Conservation (phyloP, 2,113 vertebrate genomes). For the Pangasianodon hypophthalmus region DNA sequence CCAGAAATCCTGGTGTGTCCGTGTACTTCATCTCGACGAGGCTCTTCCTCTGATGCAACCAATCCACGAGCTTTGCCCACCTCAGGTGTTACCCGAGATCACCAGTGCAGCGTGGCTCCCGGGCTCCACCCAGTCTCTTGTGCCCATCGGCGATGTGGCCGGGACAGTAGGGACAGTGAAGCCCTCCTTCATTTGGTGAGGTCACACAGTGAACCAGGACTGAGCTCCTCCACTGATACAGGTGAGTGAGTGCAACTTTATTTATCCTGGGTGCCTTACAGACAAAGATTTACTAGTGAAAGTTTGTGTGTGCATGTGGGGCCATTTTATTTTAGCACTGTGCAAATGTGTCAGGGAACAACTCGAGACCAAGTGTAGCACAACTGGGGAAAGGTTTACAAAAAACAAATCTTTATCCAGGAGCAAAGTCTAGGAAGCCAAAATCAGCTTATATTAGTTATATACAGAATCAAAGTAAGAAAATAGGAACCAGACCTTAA, state of each 20-base stretch:
- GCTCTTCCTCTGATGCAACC: slow-evolving; percentile 43
- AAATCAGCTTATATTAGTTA: neutral
- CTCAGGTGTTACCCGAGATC: slow-evolving; percentile 32
- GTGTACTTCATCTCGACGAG: slow-evolving; percentile 58
- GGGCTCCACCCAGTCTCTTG: slow-evolving; percentile 56
- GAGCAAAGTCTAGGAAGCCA: neutral
- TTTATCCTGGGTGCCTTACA: neutral
- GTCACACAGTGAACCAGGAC: slow-evolving; percentile 90
- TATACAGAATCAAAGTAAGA: neutral
- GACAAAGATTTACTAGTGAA: neutral
- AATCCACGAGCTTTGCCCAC: slow-evolving; percentile 28
- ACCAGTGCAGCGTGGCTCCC: neutral
- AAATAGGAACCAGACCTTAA: neutral
- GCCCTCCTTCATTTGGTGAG: slow-evolving; percentile 68
- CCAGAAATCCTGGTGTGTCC: slow-evolving; percentile 80
- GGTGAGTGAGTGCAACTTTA: slow-evolving; percentile 59
- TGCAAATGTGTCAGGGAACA: neutral
- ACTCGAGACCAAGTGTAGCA: neutral
- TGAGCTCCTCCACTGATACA: slow-evolving; percentile 69
- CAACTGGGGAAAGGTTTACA: neutral
- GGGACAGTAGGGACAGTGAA: slow-evolving; percentile 58
- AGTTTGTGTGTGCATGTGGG: slow-evolving; percentile 18
- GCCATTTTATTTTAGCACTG: neutral
- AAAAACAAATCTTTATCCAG: neutral
- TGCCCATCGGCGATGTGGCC: slow-evolving; percentile 72